phyloP scores from a whole-genome alignment of 2,113 vertebrate genomes.

The Cyprinodon variegatus region DNA sequence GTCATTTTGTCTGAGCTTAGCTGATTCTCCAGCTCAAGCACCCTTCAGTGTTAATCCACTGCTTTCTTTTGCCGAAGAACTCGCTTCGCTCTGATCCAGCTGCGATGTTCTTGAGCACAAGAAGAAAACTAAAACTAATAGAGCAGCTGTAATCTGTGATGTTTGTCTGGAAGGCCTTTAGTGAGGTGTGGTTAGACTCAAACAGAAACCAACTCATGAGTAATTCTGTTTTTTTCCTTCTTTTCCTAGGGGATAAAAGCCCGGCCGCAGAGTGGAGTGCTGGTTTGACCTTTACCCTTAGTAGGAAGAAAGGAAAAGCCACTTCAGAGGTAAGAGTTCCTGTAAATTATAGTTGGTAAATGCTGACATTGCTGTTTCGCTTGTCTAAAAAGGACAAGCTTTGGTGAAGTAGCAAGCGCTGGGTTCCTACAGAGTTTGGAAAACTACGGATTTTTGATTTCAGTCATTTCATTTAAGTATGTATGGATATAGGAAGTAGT shows the following conservation, averaged over 20 bases:
- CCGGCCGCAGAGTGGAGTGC: slow-evolving; percentile 26
- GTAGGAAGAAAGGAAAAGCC: slow-evolving; percentile 49
- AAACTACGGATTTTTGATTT: neutral
- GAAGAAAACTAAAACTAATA: neutral
- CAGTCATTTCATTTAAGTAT: neutral
- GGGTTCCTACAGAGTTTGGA: neutral
- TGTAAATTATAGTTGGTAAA: slow-evolving; percentile 36
- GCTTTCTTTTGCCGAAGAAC: slow-evolving; percentile 60
- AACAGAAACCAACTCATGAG: slow-evolving; percentile 14
- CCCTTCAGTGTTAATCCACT: slow-evolving; percentile 59
- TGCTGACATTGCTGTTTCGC: slow-evolving; percentile 15
- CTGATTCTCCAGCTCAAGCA: slow-evolving; percentile 42
- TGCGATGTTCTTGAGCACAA: slow-evolving; percentile 29
- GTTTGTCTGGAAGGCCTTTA: slow-evolving; percentile 22
- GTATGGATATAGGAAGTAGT: neutral
- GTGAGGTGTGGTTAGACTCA: neutral
- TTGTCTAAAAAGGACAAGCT: slow-evolving; percentile 11
- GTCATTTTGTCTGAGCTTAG: slow-evolving; percentile 10
- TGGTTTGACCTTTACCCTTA: slow-evolving; percentile 62
- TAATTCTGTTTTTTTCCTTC: slow-evolving; percentile 10
- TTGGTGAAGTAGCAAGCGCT: neutral
- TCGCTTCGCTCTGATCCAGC: slow-evolving; percentile 23
- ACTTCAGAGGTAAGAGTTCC: slow-evolving; percentile 70
- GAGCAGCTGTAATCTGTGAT: slow-evolving; percentile 10
- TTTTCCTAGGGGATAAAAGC: slow-evolving; percentile 38